These are phyloP conservation scores for Plagiodera versicolora DNA, from an alignment of 2,888 invertebrate genomes.

Conservation along the genomic window DNA sequence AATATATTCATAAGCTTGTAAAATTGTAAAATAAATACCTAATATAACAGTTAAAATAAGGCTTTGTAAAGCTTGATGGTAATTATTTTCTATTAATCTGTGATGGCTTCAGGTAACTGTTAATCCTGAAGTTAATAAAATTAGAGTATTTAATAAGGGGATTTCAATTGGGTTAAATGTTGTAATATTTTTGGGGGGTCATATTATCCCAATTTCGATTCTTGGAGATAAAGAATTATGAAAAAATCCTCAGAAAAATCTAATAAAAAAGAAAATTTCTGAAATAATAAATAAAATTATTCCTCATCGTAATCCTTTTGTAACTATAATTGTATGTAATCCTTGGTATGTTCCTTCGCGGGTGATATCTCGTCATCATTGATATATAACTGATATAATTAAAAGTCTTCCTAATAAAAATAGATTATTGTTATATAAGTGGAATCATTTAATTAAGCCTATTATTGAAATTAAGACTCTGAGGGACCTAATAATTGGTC, in stretches of 20 bases:
- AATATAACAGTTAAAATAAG: conserved; percentile 56
- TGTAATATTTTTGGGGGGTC: conserved; percentile 66
- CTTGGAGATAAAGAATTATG: conserved; percentile 60
- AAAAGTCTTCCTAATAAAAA: conserved; percentile 58
- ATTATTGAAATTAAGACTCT: conserved; percentile 61
- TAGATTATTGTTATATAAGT: conserved; percentile 59
- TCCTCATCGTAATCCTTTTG: conserved; percentile 65
- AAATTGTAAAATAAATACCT: conserved; percentile 66
- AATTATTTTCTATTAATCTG: conserved; percentile 57
- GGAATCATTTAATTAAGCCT: conserved; percentile 66
- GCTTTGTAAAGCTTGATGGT: conserved; percentile 54
- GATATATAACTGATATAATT: conserved; percentile 59
- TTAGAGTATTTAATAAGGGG: conserved; percentile 72
- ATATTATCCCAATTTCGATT: conserved; percentile 62
- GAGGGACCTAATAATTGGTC: conserved; percentile 65
- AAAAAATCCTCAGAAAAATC: conserved; percentile 65
- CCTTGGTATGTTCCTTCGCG: conserved; percentile 71
- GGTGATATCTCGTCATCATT: conserved; percentile 72
- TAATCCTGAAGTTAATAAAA: conserved; percentile 71
- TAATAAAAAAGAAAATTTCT: conserved; percentile 65
- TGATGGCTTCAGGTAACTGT: conserved; percentile 69
- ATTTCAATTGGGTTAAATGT: conserved; percentile 71
- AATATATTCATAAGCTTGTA: conserved; percentile 71
- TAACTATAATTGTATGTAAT: conserved; percentile 62
- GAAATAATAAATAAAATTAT: conserved; percentile 75